Percentiles rank a stretch among this genome's conserved stretches.
These are phyloP conservation scores for Oligia latruncula DNA, from an alignment of 2,888 invertebrate species.

Conservation along the genomic window DNA sequence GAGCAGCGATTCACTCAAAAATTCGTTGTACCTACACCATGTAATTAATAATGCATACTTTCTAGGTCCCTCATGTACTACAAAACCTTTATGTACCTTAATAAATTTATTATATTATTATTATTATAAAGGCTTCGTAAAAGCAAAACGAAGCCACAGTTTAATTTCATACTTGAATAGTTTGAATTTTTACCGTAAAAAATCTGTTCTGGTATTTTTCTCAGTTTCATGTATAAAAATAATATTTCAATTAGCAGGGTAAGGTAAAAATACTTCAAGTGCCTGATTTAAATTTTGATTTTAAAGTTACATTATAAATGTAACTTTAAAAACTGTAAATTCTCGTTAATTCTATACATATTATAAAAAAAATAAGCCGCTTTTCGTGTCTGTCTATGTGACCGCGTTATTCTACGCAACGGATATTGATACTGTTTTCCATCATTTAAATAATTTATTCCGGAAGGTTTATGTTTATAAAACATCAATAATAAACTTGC, in stretches of 20 bases:
- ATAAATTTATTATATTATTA: too few relatives aligned
- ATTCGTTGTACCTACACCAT: too few relatives aligned
- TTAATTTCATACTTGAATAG: constrained; percentile 3
- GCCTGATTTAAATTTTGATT: not conserved
- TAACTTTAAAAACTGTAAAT: not conserved
- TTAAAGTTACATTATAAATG: too few relatives aligned
- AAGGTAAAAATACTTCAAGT: not conserved
- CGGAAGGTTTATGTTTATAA: not conserved
- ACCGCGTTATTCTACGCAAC: not conserved
- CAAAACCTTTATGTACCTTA: too few relatives aligned
- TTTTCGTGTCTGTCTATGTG: not conserved
- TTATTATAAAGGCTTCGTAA: not conserved
- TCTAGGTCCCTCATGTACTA: too few relatives aligned
- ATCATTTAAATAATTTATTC: not conserved
- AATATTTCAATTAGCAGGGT: not conserved
- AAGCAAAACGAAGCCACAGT: not conserved
- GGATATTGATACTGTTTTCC: not conserved
- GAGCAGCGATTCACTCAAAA: too few relatives aligned
- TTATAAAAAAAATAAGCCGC: not conserved
- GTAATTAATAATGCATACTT: too few relatives aligned
- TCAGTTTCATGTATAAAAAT: constrained; percentile 1
- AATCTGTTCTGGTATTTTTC: not conserved
- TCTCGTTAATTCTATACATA: not conserved
- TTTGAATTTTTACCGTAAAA: not conserved
- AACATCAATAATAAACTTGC: not conserved